phyloP scores from a whole-genome alignment of 2,888 invertebrate species.

The Nyleta sp. region DNA sequence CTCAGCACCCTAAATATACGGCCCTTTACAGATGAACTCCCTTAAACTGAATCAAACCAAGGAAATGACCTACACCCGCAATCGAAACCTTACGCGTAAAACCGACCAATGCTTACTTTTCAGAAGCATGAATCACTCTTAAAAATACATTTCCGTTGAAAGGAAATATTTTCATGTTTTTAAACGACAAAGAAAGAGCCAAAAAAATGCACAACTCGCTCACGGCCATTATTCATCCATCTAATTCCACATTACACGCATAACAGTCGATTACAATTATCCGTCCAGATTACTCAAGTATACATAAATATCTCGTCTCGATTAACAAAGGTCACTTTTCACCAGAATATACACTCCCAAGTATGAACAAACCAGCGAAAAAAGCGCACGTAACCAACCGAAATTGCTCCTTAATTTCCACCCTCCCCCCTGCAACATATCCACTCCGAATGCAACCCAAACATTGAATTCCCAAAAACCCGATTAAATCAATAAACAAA shows the following conservation, averaged over 20 bases:
- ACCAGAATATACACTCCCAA: slow-evolving; percentile 11
- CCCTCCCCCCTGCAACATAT: too few species aligned
- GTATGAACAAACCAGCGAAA: neutral
- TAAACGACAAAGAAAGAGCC: neutral
- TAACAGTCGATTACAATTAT: slow-evolving; percentile 24
- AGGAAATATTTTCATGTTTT: slow-evolving; percentile 3
- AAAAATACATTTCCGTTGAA: slow-evolving; percentile 32
- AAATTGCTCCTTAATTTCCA: too few species aligned
- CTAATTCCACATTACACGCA: slow-evolving; percentile 1
- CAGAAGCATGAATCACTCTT: slow-evolving; percentile 29
- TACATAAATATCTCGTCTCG: slow-evolving; percentile 9
- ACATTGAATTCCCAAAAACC: too few species aligned
- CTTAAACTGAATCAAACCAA: too few species aligned
- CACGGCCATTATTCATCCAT: slow-evolving; percentile 1
- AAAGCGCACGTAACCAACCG: neutral
- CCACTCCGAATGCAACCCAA: too few species aligned
- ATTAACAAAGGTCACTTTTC: slow-evolving; percentile 35
- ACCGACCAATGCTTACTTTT: slow-evolving; percentile 1
- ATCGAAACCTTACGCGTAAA: slow-evolving; percentile 3
- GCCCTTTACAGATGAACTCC: too few species aligned
- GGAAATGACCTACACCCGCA: neutral
- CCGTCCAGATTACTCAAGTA: slow-evolving; percentile 13
- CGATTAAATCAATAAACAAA: too few species aligned
- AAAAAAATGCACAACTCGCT: neutral
- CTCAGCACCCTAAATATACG: too few species aligned